Base-by-base conservation (phyloP, 2,113 vertebrate species). In the Ornithorhynchus anatinus region DNA sequence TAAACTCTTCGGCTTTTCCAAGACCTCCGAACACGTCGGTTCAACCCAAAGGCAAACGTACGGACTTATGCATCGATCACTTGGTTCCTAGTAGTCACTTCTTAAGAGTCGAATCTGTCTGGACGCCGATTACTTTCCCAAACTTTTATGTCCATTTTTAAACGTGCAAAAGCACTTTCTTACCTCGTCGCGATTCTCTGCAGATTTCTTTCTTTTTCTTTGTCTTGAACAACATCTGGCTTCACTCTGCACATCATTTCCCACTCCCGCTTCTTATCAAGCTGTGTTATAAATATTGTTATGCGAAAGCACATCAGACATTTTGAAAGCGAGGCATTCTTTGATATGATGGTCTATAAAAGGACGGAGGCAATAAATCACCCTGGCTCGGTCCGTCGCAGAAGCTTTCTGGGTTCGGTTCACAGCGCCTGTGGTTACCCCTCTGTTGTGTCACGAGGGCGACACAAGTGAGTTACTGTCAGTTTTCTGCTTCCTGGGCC, bases 151-250 rank as follows among this genome's bases (percentile, higher is more conserved):
- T 62, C 52, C 25, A 27, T 35, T 67, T 54, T 36, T 25, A 57
- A 52, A 53, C 69, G 80, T 39, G 60, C 36, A 59, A 82, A 82
- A 38, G 33, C 63, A 32, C 20, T 10, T 29, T 63, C 88, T 84
- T 88, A 98, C 97, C 97, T 97, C 0, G 97, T 99, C 37, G 97
- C 96, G 17, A 93, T 94, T 83, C 94, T 96, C 90, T 99, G 97
- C 32, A 99, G 92, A 67, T 89, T 92, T 81, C 85, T 91, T 84
- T 99, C 97, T 1, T 44, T 76, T 43, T 97, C 96, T 72, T 94
- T 84, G 90, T 98, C 96, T 87, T 63, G 92, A 53, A 94, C 92
- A 42, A 96, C 74, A 86, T 99, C 93, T 53, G 97, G 96, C 87
- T 99, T 98, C 64, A 95, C 95, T 85, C 96, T 88, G 82, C 92